Evolutionary conservation across 30 jellyfish, hydroid and myxozoan genomes (phyloP), one percentile per base, ranked within the genome.

Genomic region (Aurelia aurita): DNA sequence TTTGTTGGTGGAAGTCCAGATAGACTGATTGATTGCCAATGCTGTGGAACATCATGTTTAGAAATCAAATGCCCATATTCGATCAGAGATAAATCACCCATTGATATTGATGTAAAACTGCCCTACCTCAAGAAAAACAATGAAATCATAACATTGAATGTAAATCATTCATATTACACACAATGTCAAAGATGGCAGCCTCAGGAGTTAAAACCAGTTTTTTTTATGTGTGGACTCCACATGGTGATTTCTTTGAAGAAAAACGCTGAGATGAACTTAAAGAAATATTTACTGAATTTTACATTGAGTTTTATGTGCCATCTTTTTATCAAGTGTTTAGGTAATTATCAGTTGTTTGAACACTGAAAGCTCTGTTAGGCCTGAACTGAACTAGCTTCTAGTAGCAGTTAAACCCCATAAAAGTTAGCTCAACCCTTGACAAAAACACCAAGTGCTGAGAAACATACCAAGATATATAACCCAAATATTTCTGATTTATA

Each of bases 1-100:
- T 57, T 43, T 45, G 25, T 83, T 15, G 93, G 92, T 72, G 93
- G 68, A 14, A 83, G 93, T 84, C 93, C 92, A 0, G 93, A 83
- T 20, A 3, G 90, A 14, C 26, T 83, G 53, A n/a, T n/a, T n/a
- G n/a, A n/a, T n/a, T n/a, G n/a, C n/a, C n/a, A n/a, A n/a, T n/a
- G 91, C 49, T 67, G 89, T 58, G 75, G 32, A 67, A 35, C 26
- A 71, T 61, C 87, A 16, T 83, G 93, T 57, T 83, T 83, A 70
- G 93, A 83, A 59, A 27, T 74, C 34, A 74, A 85, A 74, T 58
- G 95, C 77, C 95, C 85, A 12, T 35, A 23, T 25, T 75, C 85
- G 21, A 60, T 75, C 6, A 49, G 34, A 7, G 19, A 44, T 39
- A 70, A 12, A n/a, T 14, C 18, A 39, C 83, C 83, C 12, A 13